These are phyloP conservation scores for Orchesella flavescens DNA, from an alignment of 2,888 invertebrate species.

Conservation along the genomic window DNA sequence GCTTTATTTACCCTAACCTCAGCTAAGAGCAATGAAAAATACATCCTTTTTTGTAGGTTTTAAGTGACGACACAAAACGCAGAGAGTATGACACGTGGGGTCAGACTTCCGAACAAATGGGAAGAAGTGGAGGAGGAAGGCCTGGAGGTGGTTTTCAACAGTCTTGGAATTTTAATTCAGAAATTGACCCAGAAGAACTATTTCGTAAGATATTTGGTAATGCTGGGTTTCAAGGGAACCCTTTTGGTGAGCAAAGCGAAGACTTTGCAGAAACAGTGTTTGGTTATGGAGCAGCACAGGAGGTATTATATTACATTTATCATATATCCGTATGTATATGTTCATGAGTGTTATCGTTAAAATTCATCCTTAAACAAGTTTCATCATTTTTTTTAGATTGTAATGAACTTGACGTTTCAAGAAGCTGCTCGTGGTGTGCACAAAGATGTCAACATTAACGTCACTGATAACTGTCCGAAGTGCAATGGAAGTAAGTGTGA, in stretches of 20 bases:
- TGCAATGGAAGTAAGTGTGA: conserved; percentile 91
- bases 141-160: conserved; percentile 75
- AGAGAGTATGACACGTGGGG: conserved; percentile 96
- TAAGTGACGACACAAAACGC: conserved; percentile 92
- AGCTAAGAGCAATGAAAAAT: neutral
- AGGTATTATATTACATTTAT: conserved; percentile 77
- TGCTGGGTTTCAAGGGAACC: conserved; percentile 72
- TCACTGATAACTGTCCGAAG: conserved; percentile 92
- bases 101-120: conserved; percentile 89
- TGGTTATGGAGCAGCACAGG: conserved; percentile 85
- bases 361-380: too few species aligned
- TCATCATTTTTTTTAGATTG: conserved; percentile 80
- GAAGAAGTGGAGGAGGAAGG: conserved; percentile 79
- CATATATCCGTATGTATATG: too few species aligned
- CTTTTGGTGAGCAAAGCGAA: conserved; percentile 71
- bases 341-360: too few species aligned
- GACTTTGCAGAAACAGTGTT: conserved; percentile 92
- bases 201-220: conserved; percentile 92
- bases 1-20: too few species aligned
- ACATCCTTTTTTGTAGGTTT: conserved; percentile 77
- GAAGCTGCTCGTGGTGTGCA: conserved; percentile 97
- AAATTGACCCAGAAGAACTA: conserved; percentile 95
- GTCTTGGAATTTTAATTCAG: conserved; percentile 89
- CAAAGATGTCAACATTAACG: conserved; percentile 92
- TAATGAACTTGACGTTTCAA: conserved; percentile 90